Conservation (phyloP, 64 coral and sea anemone genomes). For the Trachythela sp. region DNA sequence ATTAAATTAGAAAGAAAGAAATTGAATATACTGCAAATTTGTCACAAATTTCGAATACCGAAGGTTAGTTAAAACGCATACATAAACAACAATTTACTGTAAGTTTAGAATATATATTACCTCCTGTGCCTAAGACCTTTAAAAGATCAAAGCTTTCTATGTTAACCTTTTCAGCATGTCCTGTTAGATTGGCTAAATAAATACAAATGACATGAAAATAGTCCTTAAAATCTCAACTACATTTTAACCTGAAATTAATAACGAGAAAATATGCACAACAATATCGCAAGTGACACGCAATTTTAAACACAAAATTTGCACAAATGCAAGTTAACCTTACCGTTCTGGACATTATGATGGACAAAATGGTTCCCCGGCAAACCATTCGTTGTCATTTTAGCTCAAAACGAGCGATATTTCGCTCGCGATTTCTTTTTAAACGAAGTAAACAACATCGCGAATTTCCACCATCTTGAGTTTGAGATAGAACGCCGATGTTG, state of each 20-base stretch:
- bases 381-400: not conserved
- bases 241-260: not conserved
- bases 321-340: not conserved
- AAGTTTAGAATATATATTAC: not conserved
- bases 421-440: not conserved
- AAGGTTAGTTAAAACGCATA: not conserved
- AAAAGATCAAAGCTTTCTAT: conserved; percentile 18
- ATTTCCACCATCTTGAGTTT: not conserved
- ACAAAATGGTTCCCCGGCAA: not conserved
- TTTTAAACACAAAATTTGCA: not conserved
- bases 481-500: not conserved
- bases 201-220: not conserved
- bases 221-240: not conserved
- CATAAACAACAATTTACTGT: not conserved
- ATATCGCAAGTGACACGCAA: not conserved
- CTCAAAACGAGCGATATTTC: not conserved
- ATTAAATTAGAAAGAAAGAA: conserved; percentile 32
- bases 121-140: not conserved
- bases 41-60: not conserved
- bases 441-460: conserved; percentile 15
- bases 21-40: not conserved
- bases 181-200: conserved; percentile 12
- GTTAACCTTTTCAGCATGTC: not conserved
- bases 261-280: not conserved
- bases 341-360: not conserved